Percentiles rank a stretch among this genome's conserved stretches.
These are phyloP conservation scores for Mizuhopecten yessoensis DNA, from an alignment of 1,140 invertebrate genomes.

Conservation along the genomic window DNA sequence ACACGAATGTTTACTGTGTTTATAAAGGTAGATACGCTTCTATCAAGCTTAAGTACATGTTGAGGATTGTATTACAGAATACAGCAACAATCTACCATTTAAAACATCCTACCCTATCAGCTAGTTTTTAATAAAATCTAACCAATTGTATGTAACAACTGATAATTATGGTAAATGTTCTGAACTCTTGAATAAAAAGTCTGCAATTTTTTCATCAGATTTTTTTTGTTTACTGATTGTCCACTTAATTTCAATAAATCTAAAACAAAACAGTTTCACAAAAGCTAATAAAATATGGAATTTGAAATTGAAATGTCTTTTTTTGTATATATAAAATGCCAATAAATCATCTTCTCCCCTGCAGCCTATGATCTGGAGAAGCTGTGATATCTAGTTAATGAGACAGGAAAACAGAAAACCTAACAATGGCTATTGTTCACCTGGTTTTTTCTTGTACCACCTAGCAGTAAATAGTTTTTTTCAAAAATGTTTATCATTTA, in stretches of 20 bases:
- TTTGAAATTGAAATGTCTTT: too few species aligned
- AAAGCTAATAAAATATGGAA: too few species aligned
- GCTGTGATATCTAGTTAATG: too few species aligned
- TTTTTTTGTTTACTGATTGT: too few species aligned
- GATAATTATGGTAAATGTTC: background rate
- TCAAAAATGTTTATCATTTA: conserved; percentile 26
- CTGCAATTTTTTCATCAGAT: background rate
- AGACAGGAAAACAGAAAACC: background rate
- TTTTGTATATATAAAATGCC: too few species aligned
- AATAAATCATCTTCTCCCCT: too few species aligned
- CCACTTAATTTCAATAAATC: too few species aligned
- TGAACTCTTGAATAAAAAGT: background rate
- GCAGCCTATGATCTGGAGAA: too few species aligned
- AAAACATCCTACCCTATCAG: background rate
- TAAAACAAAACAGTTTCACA: too few species aligned
- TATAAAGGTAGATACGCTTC: background rate
- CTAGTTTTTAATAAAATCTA: background rate
- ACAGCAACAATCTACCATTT: background rate
- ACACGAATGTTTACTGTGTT: background rate
- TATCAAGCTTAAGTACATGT: background rate
- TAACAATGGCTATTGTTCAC: background rate
- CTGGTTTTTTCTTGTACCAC: background rate
- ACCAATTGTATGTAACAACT: background rate
- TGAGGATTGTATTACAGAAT: background rate
- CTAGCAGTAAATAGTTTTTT: background rate